phyloP scores from a whole-genome alignment of 2,888 invertebrate species.

The Philaethria dido region DNA sequence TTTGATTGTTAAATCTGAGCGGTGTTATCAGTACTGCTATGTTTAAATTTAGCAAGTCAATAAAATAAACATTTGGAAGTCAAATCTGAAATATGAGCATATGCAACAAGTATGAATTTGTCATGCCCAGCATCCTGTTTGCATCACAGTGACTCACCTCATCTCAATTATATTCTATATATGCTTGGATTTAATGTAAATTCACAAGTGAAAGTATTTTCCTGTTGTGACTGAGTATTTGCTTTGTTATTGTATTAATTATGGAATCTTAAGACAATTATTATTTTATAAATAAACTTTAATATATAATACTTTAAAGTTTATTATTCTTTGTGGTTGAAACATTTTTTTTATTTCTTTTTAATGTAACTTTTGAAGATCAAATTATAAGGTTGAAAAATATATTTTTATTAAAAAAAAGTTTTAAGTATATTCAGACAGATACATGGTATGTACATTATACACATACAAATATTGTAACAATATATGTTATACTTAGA shows the following conservation, averaged over 20 bases:
- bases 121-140: slow-evolving; percentile 31
- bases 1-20: slow-evolving; percentile 19
- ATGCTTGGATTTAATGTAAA: slow-evolving; percentile 2
- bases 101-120: slow-evolving; percentile 21
- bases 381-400: too few species aligned
- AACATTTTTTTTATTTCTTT: too few species aligned
- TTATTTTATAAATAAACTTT: too few species aligned
- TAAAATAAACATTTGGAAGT: neutral
- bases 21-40: neutral
- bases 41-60: neutral
- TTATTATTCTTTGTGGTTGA: neutral
- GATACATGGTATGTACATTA: too few species aligned
- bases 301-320: too few species aligned
- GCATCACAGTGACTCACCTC: slow-evolving; percentile 34
- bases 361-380: too few species aligned
- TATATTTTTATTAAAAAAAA: too few species aligned
- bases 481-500: too few species aligned
- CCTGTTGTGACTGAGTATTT: slow-evolving; percentile 29
- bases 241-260: neutral
- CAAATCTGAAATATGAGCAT: slow-evolving; percentile 12
- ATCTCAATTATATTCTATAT: slow-evolving; percentile 27
- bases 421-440: too few species aligned
- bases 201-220: slow-evolving; percentile 36
- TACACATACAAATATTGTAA: too few species aligned
- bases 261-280: neutral